Conservation (phyloP, 2,888 invertebrate species). For the Megaustenia siamemsis region DNA sequence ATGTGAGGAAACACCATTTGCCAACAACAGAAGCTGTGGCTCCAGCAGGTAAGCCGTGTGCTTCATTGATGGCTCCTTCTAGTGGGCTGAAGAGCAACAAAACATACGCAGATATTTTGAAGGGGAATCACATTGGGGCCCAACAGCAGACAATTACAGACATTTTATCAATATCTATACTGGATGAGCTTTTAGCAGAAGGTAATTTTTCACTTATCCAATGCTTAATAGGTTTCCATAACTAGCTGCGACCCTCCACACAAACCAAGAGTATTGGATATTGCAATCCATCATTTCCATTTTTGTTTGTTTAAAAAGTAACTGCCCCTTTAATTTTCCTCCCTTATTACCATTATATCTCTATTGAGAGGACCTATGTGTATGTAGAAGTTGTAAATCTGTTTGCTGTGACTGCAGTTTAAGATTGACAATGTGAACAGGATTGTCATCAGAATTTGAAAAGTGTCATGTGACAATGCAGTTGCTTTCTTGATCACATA, state of each 20-base stretch:
- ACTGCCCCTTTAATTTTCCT: background rate
- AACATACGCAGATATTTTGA: constrained; percentile 73
- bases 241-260: background rate
- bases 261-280: constrained; percentile 4
- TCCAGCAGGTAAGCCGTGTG: constrained; percentile 56
- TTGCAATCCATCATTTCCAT: background rate
- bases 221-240: background rate
- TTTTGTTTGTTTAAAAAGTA: background rate
- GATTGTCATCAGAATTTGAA: no score
- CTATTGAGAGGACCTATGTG: no score
- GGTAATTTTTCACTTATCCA: constrained; percentile 58
- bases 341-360: no score
- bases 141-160: constrained; percentile 63
- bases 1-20: constrained; percentile 60
- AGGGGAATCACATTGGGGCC: constrained; percentile 64
- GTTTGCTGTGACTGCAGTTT: no score
- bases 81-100: constrained; percentile 55
- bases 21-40: constrained; percentile 52
- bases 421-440: no score
- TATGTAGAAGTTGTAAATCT: no score
- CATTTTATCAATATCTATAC: constrained; percentile 52
- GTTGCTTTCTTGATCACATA: no score
- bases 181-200: constrained; percentile 66
- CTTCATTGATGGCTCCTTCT: constrained; percentile 41
- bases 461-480: no score